Percentiles rank a stretch among this genome's conserved stretches.
phyloP scores from a whole-genome alignment of 2,888 invertebrate genomes.

The Linhomoeus sp. region DNA sequence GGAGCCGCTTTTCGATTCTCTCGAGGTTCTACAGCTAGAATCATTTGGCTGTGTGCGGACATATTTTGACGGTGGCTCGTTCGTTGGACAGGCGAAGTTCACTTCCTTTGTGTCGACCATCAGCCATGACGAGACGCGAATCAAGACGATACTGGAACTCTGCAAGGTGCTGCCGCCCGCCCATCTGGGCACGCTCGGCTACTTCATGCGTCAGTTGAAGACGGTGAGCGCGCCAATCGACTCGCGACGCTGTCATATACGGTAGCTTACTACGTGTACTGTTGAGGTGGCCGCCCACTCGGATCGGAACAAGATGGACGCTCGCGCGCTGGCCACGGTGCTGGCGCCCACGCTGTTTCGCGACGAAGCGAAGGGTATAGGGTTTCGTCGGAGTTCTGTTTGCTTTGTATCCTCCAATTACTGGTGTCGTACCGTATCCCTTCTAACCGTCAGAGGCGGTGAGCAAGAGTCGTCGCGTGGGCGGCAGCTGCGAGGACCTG shows the following conservation, averaged over 20 bases:
- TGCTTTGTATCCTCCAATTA: too few relatives aligned
- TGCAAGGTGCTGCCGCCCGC: background rate
- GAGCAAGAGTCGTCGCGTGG: too few relatives aligned
- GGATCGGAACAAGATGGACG: background rate
- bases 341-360: background rate
- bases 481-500: too few relatives aligned
- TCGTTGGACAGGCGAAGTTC: background rate
- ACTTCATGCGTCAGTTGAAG: background rate
- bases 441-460: too few relatives aligned
- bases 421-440: too few relatives aligned
- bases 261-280: background rate
- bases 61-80: too few relatives aligned
- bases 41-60: too few relatives aligned
- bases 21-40: background rate
- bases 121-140: background rate
- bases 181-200: background rate
- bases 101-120: background rate
- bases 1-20: background rate
- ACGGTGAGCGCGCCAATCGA: too few relatives aligned
- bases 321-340: background rate
- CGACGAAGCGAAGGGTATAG: too few relatives aligned
- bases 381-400: too few relatives aligned
- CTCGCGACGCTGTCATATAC: too few relatives aligned
- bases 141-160: background rate
- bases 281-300: background rate